phyloP scores from a whole-genome alignment of 2,888 invertebrate genomes.

The Cryptophagus acutangulus region DNA sequence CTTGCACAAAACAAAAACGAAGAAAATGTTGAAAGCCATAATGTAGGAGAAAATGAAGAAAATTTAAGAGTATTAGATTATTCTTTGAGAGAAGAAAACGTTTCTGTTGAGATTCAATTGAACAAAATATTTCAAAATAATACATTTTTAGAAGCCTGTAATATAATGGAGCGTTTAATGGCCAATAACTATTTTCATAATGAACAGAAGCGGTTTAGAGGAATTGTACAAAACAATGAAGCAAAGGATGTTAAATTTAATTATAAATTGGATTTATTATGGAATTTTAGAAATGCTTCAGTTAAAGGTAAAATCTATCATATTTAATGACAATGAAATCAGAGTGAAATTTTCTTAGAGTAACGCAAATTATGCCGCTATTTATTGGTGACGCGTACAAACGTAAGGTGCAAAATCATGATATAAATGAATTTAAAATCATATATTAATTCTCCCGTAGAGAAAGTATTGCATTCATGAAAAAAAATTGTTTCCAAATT shows the following conservation, averaged over 20 bases:
- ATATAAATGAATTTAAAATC: too few species aligned
- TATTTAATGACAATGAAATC: too few species aligned
- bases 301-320: too few species aligned
- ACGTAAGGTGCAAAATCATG: too few species aligned
- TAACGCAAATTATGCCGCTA: too few species aligned
- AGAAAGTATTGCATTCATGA: too few species aligned
- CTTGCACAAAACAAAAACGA: too few species aligned
- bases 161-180: slow-evolving; percentile 66
- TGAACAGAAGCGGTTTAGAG: slow-evolving; percentile 68
- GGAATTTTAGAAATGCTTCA: slow-evolving; percentile 62
- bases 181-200: slow-evolving; percentile 62
- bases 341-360: too few species aligned
- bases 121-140: slow-evolving; percentile 38
- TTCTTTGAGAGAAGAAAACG: neutral
- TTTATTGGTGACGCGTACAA: too few species aligned
- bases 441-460: too few species aligned
- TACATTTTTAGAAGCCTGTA: slow-evolving; percentile 58
- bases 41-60: slow-evolving; percentile 27
- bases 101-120: slow-evolving; percentile 27
- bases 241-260: slow-evolving; percentile 60
- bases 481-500: too few species aligned
- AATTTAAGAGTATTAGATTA: slow-evolving; percentile 28
- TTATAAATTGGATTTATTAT: slow-evolving; percentile 62
- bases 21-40: slow-evolving; percentile 40
- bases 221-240: slow-evolving; percentile 55